phyloP scores from a whole-genome alignment of 2,113 vertebrate species.

The Alligator sinensis region DNA sequence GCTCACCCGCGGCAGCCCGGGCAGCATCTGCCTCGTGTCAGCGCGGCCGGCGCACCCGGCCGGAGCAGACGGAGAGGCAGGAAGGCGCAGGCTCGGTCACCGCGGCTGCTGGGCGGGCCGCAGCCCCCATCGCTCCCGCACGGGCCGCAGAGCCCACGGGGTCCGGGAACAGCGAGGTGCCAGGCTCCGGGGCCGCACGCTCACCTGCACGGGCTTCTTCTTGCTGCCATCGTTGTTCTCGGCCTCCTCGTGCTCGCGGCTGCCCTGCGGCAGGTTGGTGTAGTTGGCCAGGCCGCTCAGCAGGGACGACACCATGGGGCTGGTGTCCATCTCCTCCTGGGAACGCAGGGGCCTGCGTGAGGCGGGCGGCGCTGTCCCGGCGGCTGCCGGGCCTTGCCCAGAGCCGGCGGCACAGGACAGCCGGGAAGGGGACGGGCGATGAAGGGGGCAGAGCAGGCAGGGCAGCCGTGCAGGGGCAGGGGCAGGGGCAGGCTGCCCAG shows the following conservation, averaged over 20 bases:
- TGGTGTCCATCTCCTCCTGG: conserved; percentile 99
- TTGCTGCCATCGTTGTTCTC: conserved; percentile 93
- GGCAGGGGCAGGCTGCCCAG: too few relatives aligned
- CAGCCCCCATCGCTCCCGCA: rapidly evolving
- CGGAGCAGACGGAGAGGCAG: background rate
- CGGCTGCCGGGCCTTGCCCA: background rate
- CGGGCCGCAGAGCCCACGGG: rapidly evolving
- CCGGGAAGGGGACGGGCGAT: too few relatives aligned
- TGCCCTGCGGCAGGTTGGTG: conserved; percentile 95
- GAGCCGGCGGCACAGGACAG: too few relatives aligned
- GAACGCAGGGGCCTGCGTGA: rapidly evolving
- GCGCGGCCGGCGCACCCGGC: too few relatives aligned
- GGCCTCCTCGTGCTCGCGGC: conserved; percentile 94
- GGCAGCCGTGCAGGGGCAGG: too few relatives aligned
- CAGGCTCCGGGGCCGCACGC: background rate
- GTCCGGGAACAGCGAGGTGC: rapidly evolving
- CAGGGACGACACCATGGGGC: conserved; percentile 97
- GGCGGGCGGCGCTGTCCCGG: background rate
- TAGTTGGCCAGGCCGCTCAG: conserved; percentile 98
- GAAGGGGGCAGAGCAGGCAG: too few relatives aligned
- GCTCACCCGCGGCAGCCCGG: background rate
- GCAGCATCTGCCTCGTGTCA: background rate
- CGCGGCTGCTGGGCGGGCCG: too few relatives aligned
- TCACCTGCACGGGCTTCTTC: conserved; percentile 85
- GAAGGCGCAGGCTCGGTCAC: too few relatives aligned